phyloP scores from a whole-genome alignment of 2,888 invertebrate genomes.

The Plagodis dolabraria region DNA sequence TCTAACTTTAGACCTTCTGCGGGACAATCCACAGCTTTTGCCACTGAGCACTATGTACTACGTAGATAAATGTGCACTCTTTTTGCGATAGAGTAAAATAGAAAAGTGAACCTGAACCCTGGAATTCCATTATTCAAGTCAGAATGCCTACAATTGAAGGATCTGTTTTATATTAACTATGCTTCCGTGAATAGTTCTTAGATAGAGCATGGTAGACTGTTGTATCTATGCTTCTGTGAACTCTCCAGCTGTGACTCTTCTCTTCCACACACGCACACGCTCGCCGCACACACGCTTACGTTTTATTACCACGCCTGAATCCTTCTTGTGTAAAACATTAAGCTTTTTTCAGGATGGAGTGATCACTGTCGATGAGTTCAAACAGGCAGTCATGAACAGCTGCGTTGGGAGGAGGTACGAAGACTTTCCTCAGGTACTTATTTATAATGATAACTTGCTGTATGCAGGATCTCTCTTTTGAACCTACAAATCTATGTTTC shows the following conservation, averaged over 20 bases:
- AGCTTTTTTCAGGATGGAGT: constrained; percentile 88
- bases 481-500: neutral
- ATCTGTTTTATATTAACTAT: neutral
- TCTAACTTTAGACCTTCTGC: too few species aligned
- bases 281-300: constrained; percentile 56
- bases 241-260: constrained; percentile 4
- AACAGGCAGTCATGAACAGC: constrained; percentile 90
- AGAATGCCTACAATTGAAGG: too few species aligned
- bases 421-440: constrained; percentile 86
- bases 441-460: neutral
- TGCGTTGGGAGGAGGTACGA: constrained; percentile 91
- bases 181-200: neutral
- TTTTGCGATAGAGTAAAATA: too few species aligned
- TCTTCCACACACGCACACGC: constrained; percentile 45
- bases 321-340: constrained; percentile 19
- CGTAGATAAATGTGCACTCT: too few species aligned
- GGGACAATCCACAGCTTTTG: too few species aligned
- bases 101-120: too few species aligned
- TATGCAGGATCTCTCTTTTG: neutral
- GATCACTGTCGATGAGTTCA: constrained; percentile 92
- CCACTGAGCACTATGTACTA: too few species aligned
- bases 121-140: too few species aligned
- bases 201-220: neutral
- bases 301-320: constrained; percentile 29
- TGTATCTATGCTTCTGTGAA: constrained; percentile 7